phyloP scores from a whole-genome alignment of 2,888 invertebrate species.

The Mimumesa dahlbomi region DNA sequence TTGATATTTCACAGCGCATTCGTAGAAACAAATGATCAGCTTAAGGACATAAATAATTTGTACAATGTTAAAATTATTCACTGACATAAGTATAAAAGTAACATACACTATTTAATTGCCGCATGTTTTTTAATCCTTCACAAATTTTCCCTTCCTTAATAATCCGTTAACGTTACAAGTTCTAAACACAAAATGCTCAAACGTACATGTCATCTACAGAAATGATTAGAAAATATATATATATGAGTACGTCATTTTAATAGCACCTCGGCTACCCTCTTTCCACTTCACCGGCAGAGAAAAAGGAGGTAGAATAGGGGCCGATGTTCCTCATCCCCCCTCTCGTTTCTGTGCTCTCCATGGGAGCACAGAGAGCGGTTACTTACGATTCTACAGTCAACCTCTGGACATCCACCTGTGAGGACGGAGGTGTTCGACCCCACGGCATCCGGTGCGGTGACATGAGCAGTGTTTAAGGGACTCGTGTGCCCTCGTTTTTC shows the following conservation, averaged over 20 bases:
- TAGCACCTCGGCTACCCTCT: constrained; percentile 32
- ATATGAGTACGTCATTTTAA: no score
- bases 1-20: not conserved
- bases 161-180: no score
- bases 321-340: constrained; percentile 67
- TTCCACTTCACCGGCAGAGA: constrained; percentile 39
- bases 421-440: constrained; percentile 79
- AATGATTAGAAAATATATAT: no score
- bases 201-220: no score
- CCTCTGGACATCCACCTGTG: constrained; percentile 80
- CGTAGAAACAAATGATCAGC: constrained; percentile 12
- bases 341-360: constrained; percentile 58
- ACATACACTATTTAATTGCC: constrained; percentile 7
- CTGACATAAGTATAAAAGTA: constrained; percentile 29
- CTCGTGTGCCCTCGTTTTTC: constrained; percentile 48
- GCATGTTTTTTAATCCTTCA: not conserved
- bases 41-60: constrained; percentile 35
- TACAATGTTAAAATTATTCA: constrained; percentile 31
- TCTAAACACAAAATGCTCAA: no score
- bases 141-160: no score
- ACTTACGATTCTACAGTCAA: constrained; percentile 79
- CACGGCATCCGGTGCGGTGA: constrained; percentile 77
- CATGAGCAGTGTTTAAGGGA: constrained; percentile 72
- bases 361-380: constrained; percentile 70
- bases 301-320: constrained; percentile 66